Percentiles rank a stretch among this genome's conserved stretches.
phyloP scores from a whole-genome alignment of 2,113 vertebrate species.

The Muntiacus reevesi region DNA sequence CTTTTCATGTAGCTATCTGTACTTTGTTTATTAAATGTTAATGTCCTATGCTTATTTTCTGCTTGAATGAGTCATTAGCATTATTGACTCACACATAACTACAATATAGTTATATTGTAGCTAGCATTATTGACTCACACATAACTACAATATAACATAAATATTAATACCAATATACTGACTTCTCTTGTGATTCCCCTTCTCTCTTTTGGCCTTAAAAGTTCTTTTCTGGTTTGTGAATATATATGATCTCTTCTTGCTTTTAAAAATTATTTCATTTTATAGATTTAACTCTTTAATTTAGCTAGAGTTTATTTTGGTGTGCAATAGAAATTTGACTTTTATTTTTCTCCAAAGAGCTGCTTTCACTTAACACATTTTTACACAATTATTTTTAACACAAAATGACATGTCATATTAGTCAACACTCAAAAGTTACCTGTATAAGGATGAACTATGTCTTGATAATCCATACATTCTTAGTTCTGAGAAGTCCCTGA shows the following conservation, averaged over 20 bases:
- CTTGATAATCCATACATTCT: not conserved
- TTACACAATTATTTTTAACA: not conserved
- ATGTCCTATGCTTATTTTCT: not conserved
- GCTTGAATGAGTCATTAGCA: not conserved
- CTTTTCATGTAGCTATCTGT: not conserved
- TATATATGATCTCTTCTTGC: not conserved
- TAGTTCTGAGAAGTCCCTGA: not conserved
- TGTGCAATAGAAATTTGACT: not conserved
- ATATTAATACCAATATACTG: not conserved
- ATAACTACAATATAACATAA: not conserved
- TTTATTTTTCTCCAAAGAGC: not conserved
- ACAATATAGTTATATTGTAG: not conserved
- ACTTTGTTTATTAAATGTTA: not conserved
- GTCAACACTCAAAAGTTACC: not conserved
- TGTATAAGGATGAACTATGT: not conserved
- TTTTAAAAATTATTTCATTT: conserved; percentile 19
- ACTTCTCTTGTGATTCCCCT: not conserved
- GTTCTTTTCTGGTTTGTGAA: not conserved
- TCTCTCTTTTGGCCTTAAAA: not conserved
- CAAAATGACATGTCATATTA: not conserved
- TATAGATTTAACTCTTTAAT: not conserved
- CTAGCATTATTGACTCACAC: not conserved
- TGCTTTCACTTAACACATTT: not conserved
- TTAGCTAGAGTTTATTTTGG: not conserved
- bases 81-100: not conserved